Evolutionary conservation across 2,113 vertebrate species (phyloP).

Genomic region (Crotophaga sulcirostris): DNA sequence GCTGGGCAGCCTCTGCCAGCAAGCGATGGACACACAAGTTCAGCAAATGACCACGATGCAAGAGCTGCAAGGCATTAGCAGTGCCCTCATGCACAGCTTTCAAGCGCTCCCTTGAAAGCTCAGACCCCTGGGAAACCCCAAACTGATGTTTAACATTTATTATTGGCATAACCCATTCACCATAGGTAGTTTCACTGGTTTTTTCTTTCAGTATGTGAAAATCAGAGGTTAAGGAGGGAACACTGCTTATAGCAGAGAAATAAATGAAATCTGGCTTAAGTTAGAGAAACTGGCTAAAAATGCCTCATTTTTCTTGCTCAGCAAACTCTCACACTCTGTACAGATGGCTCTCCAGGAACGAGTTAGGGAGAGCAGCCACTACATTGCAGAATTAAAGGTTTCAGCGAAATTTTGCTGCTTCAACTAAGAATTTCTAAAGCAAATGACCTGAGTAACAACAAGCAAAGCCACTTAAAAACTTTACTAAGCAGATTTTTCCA

Average conservation of each 20-base stretch:
- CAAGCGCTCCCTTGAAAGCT: neutral
- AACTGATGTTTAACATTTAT: neutral
- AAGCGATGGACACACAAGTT: fast-evolving
- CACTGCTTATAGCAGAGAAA: neutral
- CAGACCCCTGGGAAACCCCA: neutral
- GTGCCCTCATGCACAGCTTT: fast-evolving
- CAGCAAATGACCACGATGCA: fast-evolving
- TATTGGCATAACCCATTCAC: neutral
- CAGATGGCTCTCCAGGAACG: neutral
- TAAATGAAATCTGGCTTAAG: neutral
- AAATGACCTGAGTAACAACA: neutral
- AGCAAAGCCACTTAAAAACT: neutral
- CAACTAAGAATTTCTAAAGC: neutral
- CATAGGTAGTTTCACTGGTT: neutral
- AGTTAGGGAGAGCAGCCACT: neutral
- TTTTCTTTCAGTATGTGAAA: neutral
- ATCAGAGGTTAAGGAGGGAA: neutral
- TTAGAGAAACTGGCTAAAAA: neutral
- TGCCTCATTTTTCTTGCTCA: neutral
- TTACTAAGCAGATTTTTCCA: neutral
- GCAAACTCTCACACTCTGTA: neutral
- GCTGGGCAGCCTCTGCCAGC: neutral
- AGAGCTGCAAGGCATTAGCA: fast-evolving
- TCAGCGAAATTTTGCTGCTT: neutral
- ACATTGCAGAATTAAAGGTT: neutral